phyloP scores from a whole-genome alignment of 1,140 invertebrate genomes.

The Pteromalus puparum region DNA sequence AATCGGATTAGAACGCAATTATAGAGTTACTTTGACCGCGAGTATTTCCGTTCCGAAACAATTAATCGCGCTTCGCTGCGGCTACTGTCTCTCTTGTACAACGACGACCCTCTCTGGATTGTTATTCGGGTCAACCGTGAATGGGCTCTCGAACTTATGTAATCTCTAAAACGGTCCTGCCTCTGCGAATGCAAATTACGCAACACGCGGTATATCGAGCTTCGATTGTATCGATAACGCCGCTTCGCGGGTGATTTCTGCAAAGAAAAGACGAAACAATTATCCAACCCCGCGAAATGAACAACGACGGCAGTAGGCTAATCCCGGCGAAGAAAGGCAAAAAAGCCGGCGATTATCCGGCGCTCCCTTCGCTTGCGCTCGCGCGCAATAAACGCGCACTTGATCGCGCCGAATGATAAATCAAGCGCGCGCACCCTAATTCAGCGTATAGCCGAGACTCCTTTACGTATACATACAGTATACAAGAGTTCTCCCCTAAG shows the following conservation, averaged over 20 bases:
- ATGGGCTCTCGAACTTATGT: neutral
- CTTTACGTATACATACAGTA: neutral
- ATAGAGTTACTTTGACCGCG: neutral
- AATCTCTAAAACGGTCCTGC: neutral
- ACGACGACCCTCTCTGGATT: neutral
- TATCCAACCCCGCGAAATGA: neutral
- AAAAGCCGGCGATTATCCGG: neutral
- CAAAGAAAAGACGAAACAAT: neutral
- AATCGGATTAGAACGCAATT: neutral
- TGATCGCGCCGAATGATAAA: constrained; percentile 26
- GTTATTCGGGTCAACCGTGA: neutral
- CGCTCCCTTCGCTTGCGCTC: neutral
- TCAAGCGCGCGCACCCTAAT: neutral
- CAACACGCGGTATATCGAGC: no score
- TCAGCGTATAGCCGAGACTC: neutral
- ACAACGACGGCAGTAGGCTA: neutral
- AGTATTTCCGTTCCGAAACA: constrained; percentile 1
- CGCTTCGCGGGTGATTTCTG: neutral
- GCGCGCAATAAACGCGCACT: constrained; percentile 21
- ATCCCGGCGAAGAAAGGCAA: neutral
- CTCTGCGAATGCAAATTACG: neutral
- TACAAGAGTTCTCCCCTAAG: neutral
- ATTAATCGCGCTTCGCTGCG: neutral
- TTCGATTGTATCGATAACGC: neutral
- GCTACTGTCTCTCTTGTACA: neutral